These are phyloP conservation scores for Augiades crinisus DNA, from an alignment of 2,888 invertebrate species.

Conservation along the genomic window DNA sequence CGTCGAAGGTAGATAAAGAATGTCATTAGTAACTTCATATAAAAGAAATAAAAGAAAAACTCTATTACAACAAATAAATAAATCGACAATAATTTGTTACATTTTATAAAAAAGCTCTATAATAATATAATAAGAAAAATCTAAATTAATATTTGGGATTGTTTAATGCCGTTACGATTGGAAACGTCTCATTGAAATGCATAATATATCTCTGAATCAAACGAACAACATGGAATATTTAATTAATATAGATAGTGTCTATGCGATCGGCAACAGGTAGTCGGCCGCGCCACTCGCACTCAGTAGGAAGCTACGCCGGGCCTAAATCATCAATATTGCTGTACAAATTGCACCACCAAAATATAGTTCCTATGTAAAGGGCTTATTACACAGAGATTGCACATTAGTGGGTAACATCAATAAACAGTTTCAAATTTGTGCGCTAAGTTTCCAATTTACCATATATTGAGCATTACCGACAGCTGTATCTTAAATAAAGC, in stretches of 20 bases:
- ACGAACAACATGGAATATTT: conserved; percentile 17
- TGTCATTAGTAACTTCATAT: conserved; percentile 23
- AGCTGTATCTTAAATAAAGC: conserved; percentile 73
- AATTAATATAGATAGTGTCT: neutral
- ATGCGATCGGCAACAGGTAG: conserved; percentile 4
- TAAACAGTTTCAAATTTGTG: conserved; percentile 76
- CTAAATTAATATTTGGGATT: conserved; percentile 26
- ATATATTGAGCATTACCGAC: conserved; percentile 77
- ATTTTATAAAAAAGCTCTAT: conserved; percentile 17
- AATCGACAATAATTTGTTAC: conserved; percentile 11
- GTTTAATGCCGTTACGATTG: conserved; percentile 14
- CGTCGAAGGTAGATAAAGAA: conserved; percentile 21
- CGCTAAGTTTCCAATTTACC: conserved; percentile 78
- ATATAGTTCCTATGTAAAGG: conserved; percentile 65
- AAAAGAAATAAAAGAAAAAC: conserved; percentile 23
- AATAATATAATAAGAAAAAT: conserved; percentile 17
- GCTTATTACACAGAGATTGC: conserved; percentile 66
- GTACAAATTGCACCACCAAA: conserved; percentile 68
- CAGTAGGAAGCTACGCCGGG: conserved; percentile 37
- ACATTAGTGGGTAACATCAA: conserved; percentile 72
- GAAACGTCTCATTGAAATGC: conserved; percentile 5
- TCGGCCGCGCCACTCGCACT: conserved; percentile 32
- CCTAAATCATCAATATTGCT: conserved; percentile 56
- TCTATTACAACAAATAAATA: conserved; percentile 25
- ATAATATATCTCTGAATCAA: conserved; percentile 22